These are phyloP conservation scores for Branchinecta lynchi DNA, from an alignment of 1,140 invertebrate species.

Conservation along the genomic window DNA sequence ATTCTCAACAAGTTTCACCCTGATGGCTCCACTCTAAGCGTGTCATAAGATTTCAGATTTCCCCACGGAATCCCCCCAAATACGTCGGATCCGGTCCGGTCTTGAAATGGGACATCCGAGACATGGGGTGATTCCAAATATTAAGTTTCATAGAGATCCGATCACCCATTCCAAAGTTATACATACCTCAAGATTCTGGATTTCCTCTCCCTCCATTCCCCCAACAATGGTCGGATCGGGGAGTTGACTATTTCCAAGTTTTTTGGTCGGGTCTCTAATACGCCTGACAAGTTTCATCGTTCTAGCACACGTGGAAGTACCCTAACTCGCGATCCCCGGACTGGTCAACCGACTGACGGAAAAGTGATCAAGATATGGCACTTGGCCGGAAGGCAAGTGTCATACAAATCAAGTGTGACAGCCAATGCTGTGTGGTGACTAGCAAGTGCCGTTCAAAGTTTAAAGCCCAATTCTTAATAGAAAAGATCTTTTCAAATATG, in stretches of 20 bases:
- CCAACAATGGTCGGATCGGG: not conserved
- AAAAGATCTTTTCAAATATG: no score
- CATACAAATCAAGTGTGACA: no score
- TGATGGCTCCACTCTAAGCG: not conserved
- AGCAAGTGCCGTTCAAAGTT: no score
- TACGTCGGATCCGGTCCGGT: not conserved
- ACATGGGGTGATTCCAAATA: not conserved
- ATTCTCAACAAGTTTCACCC: not conserved
- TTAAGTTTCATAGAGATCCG: conserved; percentile 1
- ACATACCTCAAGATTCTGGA: not conserved
- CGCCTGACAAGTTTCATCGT: no score
- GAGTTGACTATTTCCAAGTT: not conserved
- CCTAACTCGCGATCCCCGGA: no score
- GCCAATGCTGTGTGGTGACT: no score
- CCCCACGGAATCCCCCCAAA: not conserved
- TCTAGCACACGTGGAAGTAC: no score
- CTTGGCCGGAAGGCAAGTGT: no score
- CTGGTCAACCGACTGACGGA: no score
- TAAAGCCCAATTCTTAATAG: no score
- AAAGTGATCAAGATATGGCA: no score
- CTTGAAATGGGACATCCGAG: not conserved
- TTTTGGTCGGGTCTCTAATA: no score
- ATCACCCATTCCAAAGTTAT: not conserved
- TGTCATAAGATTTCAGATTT: not conserved
- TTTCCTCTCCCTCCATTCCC: not conserved